Conservation (phyloP, 2,113 vertebrate genomes). For the Butorides virescens region DNA sequence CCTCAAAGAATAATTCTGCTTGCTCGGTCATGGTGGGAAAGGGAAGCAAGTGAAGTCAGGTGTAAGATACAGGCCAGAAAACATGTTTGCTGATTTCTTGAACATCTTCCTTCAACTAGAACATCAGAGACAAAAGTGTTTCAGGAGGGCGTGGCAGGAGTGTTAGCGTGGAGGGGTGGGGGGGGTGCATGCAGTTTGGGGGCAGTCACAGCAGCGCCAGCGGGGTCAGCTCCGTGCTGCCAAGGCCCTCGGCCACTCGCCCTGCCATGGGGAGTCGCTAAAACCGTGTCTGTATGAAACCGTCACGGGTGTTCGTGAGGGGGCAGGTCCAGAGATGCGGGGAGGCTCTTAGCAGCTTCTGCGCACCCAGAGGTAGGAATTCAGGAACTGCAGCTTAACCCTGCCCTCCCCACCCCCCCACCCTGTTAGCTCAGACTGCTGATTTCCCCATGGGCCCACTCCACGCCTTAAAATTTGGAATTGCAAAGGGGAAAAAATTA, state of each 20-base stretch:
- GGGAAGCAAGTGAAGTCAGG: not conserved
- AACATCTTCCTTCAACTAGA: not conserved
- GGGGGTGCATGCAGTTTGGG: fast-evolving
- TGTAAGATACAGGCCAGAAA: not conserved
- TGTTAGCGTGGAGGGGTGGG: fast-evolving
- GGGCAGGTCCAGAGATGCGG: fast-evolving
- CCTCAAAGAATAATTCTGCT: not conserved
- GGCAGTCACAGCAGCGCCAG: fast-evolving
- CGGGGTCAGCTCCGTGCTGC: not conserved
- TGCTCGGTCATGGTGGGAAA: not conserved
- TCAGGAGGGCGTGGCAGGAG: no score
- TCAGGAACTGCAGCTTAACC: not conserved
- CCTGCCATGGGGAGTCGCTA: fast-evolving
- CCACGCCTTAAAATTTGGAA: not conserved
- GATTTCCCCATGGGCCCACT: not conserved
- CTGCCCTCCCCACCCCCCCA: not conserved
- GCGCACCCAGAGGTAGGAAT: not conserved
- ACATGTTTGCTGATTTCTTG: not conserved
- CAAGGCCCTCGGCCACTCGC: fast-evolving
- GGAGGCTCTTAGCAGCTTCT: not conserved
- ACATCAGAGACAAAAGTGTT: no score
- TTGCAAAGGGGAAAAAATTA: not conserved
- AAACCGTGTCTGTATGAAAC: fast-evolving
- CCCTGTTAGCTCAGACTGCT: not conserved
- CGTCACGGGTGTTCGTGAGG: fast-evolving